Conservation (phyloP, 2,888 invertebrate genomes). For the Xylophagus ater region DNA sequence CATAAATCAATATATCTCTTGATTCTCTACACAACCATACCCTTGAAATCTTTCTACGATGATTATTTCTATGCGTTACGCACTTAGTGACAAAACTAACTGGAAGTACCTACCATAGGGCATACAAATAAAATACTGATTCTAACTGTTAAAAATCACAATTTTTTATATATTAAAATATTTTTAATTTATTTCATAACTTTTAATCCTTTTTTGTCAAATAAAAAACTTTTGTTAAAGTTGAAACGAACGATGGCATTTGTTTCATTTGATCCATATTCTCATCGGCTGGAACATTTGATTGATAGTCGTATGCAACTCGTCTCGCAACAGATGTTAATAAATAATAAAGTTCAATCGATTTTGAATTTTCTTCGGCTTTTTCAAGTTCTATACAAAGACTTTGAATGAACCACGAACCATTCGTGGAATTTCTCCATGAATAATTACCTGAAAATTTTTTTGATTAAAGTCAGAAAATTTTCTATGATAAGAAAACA, state of each 20-base stretch:
- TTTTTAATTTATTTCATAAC: no score
- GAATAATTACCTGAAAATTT: slow-evolving; percentile 58
- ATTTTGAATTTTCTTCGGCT: no score
- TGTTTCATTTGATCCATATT: slow-evolving; percentile 49
- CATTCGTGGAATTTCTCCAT: slow-evolving; percentile 53
- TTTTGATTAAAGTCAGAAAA: slow-evolving; percentile 55
- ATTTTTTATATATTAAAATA: no score
- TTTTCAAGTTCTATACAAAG: slow-evolving; percentile 46
- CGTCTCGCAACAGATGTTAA: slow-evolving; percentile 50
- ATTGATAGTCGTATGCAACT: slow-evolving; percentile 56
- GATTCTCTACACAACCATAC: no score
- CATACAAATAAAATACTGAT: no score
- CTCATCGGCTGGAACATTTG: slow-evolving; percentile 39
- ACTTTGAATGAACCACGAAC: slow-evolving; percentile 64
- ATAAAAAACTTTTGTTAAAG: slow-evolving; percentile 49
- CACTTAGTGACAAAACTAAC: no score
- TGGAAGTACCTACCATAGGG: no score
- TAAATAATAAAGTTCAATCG: slow-evolving; percentile 50
- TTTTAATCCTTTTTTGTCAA: slow-evolving; percentile 38
- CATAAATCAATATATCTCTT: no score
- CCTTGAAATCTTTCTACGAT: no score
- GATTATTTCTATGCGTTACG: no score
- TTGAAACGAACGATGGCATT: slow-evolving; percentile 55
- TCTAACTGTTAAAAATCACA: no score
- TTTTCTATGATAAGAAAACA: no score